Conservation (phyloP, 2,797 vertebrate genomes). For the Pseudochirops cupreus region DNA sequence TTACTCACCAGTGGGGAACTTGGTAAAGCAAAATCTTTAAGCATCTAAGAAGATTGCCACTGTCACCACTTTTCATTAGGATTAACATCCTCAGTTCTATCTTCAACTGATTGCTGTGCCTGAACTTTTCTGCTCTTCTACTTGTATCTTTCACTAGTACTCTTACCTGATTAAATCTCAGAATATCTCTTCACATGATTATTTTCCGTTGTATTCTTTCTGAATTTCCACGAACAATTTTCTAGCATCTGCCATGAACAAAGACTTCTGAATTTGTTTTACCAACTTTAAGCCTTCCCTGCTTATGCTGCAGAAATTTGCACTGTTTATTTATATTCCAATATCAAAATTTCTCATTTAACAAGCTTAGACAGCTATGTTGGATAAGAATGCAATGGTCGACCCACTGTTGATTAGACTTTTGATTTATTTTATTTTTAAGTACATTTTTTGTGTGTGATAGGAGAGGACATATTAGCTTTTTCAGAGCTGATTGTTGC, state of each 20-base stretch:
- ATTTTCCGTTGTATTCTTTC: slow-evolving; percentile 65
- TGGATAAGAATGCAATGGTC: slow-evolving; percentile 60
- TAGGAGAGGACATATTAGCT: slow-evolving; percentile 31
- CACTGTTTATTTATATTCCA: slow-evolving; percentile 68
- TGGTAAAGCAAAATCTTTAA: slow-evolving; percentile 54
- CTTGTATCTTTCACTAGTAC: slow-evolving; percentile 73
- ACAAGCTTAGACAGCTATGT: slow-evolving; percentile 60
- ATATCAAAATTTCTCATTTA: slow-evolving; percentile 54
- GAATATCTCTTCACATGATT: slow-evolving; percentile 73
- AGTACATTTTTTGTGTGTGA: slow-evolving; percentile 56
- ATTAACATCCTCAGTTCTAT: slow-evolving; percentile 57
- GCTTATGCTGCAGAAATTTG: slow-evolving; percentile 59
- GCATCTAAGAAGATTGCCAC: slow-evolving; percentile 54
- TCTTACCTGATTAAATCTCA: slow-evolving; percentile 78
- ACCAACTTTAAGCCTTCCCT: slow-evolving; percentile 41
- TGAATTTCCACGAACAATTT: slow-evolving; percentile 68
- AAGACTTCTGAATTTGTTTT: slow-evolving; percentile 37
- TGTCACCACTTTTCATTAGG: slow-evolving; percentile 71
- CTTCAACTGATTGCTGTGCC: slow-evolving; percentile 67
- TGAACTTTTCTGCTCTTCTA: slow-evolving; percentile 67
- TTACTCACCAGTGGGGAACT: not conserved
- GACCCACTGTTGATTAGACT: not conserved
- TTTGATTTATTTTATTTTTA: slow-evolving; percentile 58
- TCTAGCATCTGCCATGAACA: slow-evolving; percentile 58
- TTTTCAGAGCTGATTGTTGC: slow-evolving; percentile 31